phyloP scores from a whole-genome alignment of 1,140 invertebrate genomes.

The Antheraea mylitta region DNA sequence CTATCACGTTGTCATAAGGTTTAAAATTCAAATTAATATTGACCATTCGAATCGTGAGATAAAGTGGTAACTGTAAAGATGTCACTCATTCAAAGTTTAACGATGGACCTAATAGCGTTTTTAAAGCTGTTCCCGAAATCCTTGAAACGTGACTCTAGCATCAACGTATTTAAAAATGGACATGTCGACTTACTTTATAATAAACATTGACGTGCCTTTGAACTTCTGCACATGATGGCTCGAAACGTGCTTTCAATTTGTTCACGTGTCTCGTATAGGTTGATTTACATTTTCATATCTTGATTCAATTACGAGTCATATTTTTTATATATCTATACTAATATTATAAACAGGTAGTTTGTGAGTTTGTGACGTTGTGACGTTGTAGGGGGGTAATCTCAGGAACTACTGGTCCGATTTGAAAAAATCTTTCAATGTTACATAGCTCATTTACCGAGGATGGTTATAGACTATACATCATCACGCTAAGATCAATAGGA shows the following conservation, averaged over 20 bases:
- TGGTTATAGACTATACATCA: too few species aligned
- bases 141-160: conserved; percentile 70
- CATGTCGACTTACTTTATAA: conserved; percentile 61
- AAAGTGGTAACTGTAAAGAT: conserved; percentile 59
- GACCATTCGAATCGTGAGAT: not conserved
- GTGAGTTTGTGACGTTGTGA: too few species aligned
- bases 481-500: too few species aligned
- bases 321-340: too few species aligned
- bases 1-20: not conserved
- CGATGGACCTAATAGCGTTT: conserved; percentile 75
- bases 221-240: conserved; percentile 56
- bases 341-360: too few species aligned
- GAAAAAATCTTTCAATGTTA: too few species aligned
- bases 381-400: too few species aligned
- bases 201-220: conserved; percentile 58
- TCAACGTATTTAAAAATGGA: conserved; percentile 74
- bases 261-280: conserved; percentile 32
- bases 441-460: too few species aligned
- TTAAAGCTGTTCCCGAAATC: conserved; percentile 73
- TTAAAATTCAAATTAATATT: not conserved
- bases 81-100: conserved; percentile 77
- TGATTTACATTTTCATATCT: not conserved
- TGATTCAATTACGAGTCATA: not conserved
- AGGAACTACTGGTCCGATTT: too few species aligned
- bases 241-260: conserved; percentile 49